Evolutionary conservation across 2,113 vertebrate species (phyloP).

Genomic region (Tricholaema leucomelas): DNA sequence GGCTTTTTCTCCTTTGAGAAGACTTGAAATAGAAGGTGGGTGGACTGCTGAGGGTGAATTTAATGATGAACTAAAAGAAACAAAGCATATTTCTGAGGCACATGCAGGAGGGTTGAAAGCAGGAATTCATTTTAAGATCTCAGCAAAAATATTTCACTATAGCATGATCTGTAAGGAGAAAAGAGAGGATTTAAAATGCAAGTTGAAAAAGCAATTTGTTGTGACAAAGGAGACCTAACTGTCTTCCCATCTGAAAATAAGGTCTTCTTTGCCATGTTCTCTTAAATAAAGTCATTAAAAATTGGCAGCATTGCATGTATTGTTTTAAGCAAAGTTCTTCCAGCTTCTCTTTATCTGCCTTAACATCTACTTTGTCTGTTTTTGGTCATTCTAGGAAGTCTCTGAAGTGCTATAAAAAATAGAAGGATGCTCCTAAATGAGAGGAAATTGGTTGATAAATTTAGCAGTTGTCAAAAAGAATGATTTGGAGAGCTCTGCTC

Average conservation of each 20-base stretch:
- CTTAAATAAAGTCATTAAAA: not conserved
- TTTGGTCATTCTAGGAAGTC: not conserved
- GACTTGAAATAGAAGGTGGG: not conserved
- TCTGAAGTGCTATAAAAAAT: constrained; percentile 40
- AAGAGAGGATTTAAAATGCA: not conserved
- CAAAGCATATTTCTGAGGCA: not conserved
- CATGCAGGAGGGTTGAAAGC: not conserved
- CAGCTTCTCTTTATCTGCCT: not conserved
- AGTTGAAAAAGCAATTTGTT: not conserved
- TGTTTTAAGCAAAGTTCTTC: not conserved
- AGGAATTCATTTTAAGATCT: not conserved
- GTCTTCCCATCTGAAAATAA: not conserved
- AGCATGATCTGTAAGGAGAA: not conserved
- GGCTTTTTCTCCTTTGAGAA: not conserved
- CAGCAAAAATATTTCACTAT: not conserved
- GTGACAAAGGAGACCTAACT: not conserved
- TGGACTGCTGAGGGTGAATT: not conserved
- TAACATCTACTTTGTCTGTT: constrained; percentile 21
- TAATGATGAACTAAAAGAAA: not conserved
- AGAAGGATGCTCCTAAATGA: constrained; percentile 14
- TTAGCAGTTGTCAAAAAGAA: not conserved
- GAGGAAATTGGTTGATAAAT: constrained; percentile 35
- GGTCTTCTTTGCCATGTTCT: not conserved
- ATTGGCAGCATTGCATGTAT: not conserved
- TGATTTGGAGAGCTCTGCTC: not conserved